Base-by-base conservation (phyloP, 2,888 invertebrate genomes). In the Caenorhabditis imperialis region DNA sequence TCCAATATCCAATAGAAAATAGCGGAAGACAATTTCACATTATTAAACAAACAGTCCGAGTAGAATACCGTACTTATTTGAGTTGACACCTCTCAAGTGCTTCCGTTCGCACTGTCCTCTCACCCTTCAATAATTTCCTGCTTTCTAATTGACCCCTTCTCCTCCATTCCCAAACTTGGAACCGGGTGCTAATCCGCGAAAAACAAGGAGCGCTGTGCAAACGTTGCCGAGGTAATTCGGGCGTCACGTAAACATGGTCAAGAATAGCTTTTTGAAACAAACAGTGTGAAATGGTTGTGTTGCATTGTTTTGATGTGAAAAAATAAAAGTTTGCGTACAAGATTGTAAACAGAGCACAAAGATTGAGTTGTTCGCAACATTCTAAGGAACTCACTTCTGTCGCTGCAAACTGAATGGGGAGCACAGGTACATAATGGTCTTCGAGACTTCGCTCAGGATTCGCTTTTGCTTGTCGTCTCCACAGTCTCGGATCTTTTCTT, bases 351-450 rank as follows among this genome's bases (percentile, higher is more conserved):
- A n/a, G n/a, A 18, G 18, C 5, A 40, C 5, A 40, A 40, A 40
- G 16, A 16, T 8, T 40, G 7, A 40, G 35, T 10, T 35, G 12
- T 35, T 35, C 12, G 8, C 8, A 35, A 10, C 12, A 35, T 35
- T n/a, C n/a, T n/a, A 55, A 55, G 42, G n/a, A 48, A 54, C 61
- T 65, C n/a, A 81, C 82, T 76, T 74, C 53, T 86, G 86, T 40
- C 84, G 63, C 35, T 78, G 62, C 48, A 85, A 48, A 38, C 81
- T 81, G 80, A 86, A 86, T 10, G 85, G 85, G 3, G 86, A 84
- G 54, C 87, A 87, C 14, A 87, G 51, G 60, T 85, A 87, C 81
- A 84, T 83, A n/a, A 88, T 69, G 47, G 84, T 84, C 50, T 81
- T 83, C n/a, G 83, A 81, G 7, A 87, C 86, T 69, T 87, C 86